Evolutionary conservation across 35 echinoderm and acorn worm species (phyloP), one percentile per base, ranked within the genome.

Genomic region (Heliocidaris erythrogramma): DNA sequence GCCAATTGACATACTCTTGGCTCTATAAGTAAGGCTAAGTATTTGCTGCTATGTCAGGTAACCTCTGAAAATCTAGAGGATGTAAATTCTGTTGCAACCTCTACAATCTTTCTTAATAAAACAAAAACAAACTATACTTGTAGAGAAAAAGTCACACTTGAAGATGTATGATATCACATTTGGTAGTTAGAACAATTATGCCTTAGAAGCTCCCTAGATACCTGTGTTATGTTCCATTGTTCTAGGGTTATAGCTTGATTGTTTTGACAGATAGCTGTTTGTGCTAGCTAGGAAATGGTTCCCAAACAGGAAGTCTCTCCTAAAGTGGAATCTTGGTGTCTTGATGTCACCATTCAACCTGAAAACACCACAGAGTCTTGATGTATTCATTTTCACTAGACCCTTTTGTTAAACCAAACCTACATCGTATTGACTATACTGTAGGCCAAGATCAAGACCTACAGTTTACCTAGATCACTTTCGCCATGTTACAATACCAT

Each of bases 291-390:
- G 65, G 27, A 78, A 78, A 78, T 10, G 52, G 65, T 78, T 78
- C 27, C 65, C 65, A 78, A 78, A n/a, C 65, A 78, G 65, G 65
- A 78, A 78, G n/a, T 78, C 65, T 78, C 65, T 78, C 65, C 65
- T 78, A 78, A 78, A 78, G 65, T 78, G 65, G 27, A 78, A 78
- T 42, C 27, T 78, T 60, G 59, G 59, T 60, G 7, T 60, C 59
- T 78, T 78, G 65, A 24, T 78, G 65, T 78, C 65, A 78, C 65
- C 1, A 24, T 27, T 69, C 7, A 78, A 78, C 65, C 65, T 78
- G 17, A 27, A 78, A n/a, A 7, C 21, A 78, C 65, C 21, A 78
- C 65, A 78, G 27, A 27, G 27, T 78, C 65, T 78, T 78, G 18
- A n/a, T 21, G 27, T 21, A 78, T 18, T 78, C 18, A 7, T n/a